Base-by-base conservation (phyloP, 2,797 vertebrate species). In the Philypnodon macrostomus region DNA sequence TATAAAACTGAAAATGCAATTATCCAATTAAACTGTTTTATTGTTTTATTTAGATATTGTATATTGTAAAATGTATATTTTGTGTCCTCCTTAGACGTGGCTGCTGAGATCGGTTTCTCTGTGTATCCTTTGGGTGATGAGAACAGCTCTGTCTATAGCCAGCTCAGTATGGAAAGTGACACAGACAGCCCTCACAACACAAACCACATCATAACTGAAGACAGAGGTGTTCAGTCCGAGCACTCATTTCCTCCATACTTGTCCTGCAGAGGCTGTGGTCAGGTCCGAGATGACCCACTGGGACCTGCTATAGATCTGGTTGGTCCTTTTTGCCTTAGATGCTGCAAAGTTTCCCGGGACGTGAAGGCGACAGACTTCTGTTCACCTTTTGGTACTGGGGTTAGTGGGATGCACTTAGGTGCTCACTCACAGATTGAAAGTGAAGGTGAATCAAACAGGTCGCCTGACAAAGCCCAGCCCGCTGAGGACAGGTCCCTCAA, bases 91-190 rank as follows among this genome's bases (percentile, higher is more conserved):
- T 65, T 88, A 94, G 93, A 94, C 17, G 88, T 92, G 59, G 90
- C 91, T 74, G 92, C 91, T 85, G 92, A 93, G 85, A 90, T 95
- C 14, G 86, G 91, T 73, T 91, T 95, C 69, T 92, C 92, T 0
- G 90, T 90, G 5, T 95, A 91, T 27, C 66, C 92, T 14, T 89
- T 95, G 88, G 93, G 92, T 38, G 93, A 94, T 70, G 93, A 95
- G 47, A 92, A 95, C 77, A 93, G 85, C 79, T 88, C 92, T 63
- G 84, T 88, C 47, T 93, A 90, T 88, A 91, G 86, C 66, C 92
- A 88, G 48, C 89, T 93, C 73, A 92, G 91, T 53, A 93, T 93
- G 73, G 94, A 96, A 76, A 94, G 92, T 2, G 92, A 95, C 78
- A 81, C 89, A 0, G 93, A 94, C 64, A 91, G 92, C 63, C 87